Evolutionary conservation across 2,888 invertebrate genomes (phyloP), one percentile per base, ranked within the genome.

Genomic region (Seira musarum): DNA sequence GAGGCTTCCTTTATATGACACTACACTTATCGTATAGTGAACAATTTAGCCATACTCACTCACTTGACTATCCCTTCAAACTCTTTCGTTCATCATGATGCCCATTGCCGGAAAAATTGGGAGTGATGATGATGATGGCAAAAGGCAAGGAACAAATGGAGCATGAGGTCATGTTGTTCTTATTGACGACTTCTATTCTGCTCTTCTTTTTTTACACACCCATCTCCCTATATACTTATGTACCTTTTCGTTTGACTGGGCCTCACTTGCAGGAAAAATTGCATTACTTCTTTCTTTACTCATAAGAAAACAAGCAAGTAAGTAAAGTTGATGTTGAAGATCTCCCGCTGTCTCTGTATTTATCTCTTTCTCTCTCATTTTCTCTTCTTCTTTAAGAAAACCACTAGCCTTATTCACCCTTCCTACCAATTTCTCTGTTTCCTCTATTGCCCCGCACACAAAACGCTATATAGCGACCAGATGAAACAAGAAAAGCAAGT

Each of bases 81-180:
- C 49, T 49, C 49, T 3, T 49, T 49, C 49, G 13, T 49, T 49
- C 49, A n/a, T 49, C 49, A n/a, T 49, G 49, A 49, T n/a, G 49
- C 49, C 49, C 30, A 30, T 30, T 30, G 30, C 30, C 30, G 49
- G 49, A n/a, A 49, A 49, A 49, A 49, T 30, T 49, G 49, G 49
- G 57, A 60, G 53, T 10, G 25, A 70, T 6, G 49, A 71, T 60
- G 78, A 67, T 19, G 46, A 25, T 61, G 60, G 77, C 25, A 67
- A 73, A 80, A 73, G 80, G 67, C 73, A 69, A 64, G 57, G 46
- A 74, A 63, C 63, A 80, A 80, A 80, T 80, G 80, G 80, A 80
- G 73, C 80, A 72, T 80, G 74, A 80, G 70, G 67, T 80, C 69
- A 80, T 80, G 80, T 61, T 78, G 77, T 73, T 79, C 64, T 49